phyloP scores from a whole-genome alignment of 2,888 invertebrate genomes.

The Gymnocheta viridis region DNA sequence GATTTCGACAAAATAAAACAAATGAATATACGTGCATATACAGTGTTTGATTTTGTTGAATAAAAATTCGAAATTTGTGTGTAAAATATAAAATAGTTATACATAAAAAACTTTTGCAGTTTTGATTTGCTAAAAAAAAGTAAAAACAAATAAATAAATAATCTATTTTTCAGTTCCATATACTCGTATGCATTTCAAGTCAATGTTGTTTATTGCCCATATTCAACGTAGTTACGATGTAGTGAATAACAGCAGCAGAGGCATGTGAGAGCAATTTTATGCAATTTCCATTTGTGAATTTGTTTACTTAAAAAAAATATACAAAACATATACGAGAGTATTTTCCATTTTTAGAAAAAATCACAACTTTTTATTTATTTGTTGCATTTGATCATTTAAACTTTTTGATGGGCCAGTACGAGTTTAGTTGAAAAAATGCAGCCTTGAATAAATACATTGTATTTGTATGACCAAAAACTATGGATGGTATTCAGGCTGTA shows the following conservation, averaged over 20 bases:
- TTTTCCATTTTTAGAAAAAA: slow-evolving; percentile 29
- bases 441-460: slow-evolving; percentile 25
- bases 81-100: neutral
- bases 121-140: slow-evolving; percentile 33
- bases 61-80: neutral
- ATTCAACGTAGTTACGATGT: slow-evolving; percentile 16
- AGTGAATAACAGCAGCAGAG: neutral
- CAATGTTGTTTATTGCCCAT: slow-evolving; percentile 54
- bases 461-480: slow-evolving; percentile 15
- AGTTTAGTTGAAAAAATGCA: neutral
- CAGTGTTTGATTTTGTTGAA: neutral
- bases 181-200: slow-evolving; percentile 18
- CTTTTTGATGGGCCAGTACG: slow-evolving; percentile 6
- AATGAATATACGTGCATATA: too few relatives aligned
- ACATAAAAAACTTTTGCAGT: slow-evolving; percentile 7
- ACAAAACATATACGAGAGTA: neutral
- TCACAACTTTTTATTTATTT: slow-evolving; percentile 17
- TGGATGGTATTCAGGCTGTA: slow-evolving; percentile 7
- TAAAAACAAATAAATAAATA: neutral
- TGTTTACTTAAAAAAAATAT: slow-evolving; percentile 56
- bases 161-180: slow-evolving; percentile 4
- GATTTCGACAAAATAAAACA: neutral
- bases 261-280: slow-evolving; percentile 52
- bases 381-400: slow-evolving; percentile 59
- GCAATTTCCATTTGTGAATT: slow-evolving; percentile 70